Evolutionary conservation across 1,140 invertebrate genomes (phyloP), one percentile per base, ranked within the genome.

Genomic region (Drosophila teissieri): DNA sequence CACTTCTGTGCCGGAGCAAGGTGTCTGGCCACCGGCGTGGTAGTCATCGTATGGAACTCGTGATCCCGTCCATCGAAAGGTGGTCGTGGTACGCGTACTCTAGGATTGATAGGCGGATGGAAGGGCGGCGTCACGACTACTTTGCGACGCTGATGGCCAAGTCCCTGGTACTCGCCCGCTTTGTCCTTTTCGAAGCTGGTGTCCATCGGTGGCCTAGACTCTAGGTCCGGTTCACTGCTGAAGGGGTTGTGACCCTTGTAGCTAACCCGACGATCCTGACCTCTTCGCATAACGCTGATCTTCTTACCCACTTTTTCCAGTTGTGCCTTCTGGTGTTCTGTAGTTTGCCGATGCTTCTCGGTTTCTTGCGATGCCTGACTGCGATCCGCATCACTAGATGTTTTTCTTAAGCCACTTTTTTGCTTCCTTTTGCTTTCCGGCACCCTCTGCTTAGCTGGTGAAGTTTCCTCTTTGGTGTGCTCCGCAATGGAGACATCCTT

Each of bases 21-120:
- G 0, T 57, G 65, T 52, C 40, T 72, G 40, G 4, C 56, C 12
- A 11, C 5, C 1, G 64, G 36, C 4, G 7, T 42, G 12, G 53
- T 11, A 11, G 7, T 44, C 34, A 84, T 36, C 0, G 84, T 89
- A 49, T 89, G 84, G 22, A 69, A 89, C 24, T 89, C 84, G 2
- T 72, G 73, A 11, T 89, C 84, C 7, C 84, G 64, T 4, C 48
- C 84, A 69, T 89, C 84, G n/a, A 89, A 89, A 7, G 84, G 84
- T 0, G 84, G 84, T 0, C 56, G 68, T 6, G 84, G 84, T 40
- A 57, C 68, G 7, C 69, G 85, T 6, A 89, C 49, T 15, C 84
- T 73, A 0, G 80, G 84, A 78, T 89, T 89, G 7, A 89, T 34
- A 0, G 84, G 84, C 0, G 84, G 84, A 49, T 74, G 63, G 12